phyloP scores from a whole-genome alignment of 2,113 vertebrate genomes.

The Neodon shergylaensis region DNA sequence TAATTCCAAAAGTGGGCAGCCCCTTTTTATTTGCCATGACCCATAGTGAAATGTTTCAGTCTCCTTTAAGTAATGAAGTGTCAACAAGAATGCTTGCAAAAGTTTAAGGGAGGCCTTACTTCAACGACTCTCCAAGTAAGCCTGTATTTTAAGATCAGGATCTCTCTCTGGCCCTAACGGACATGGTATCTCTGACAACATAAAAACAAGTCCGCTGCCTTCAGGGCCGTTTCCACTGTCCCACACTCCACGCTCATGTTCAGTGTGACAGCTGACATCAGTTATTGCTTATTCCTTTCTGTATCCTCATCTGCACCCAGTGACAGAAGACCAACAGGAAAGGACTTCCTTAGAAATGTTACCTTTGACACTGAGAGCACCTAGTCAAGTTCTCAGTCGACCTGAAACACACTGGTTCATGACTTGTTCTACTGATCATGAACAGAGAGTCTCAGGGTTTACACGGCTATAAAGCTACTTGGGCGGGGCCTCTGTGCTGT shows the following conservation, averaged over 20 bases:
- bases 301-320: not conserved
- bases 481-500: not conserved
- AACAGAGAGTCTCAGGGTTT: not conserved
- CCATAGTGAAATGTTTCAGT: not conserved
- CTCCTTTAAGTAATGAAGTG: slow-evolving; percentile 14
- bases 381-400: not conserved
- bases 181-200: not conserved
- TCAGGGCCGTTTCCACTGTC: not conserved
- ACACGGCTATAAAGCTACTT: not conserved
- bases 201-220: not conserved
- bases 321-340: not conserved
- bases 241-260: not conserved
- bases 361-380: not conserved
- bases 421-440: slow-evolving; percentile 10
- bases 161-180: not conserved
- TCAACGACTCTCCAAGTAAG: not conserved
- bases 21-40: slow-evolving; percentile 29
- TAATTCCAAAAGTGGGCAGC: not conserved
- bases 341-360: not conserved
- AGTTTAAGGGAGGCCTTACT: not conserved
- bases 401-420: not conserved
- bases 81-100: not conserved
- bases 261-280: not conserved
- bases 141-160: slow-evolving; percentile 5
- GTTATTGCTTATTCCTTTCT: not conserved